Base-by-base conservation (phyloP, 2,797 vertebrate species). In the Gobionotothen gibberifrons region DNA sequence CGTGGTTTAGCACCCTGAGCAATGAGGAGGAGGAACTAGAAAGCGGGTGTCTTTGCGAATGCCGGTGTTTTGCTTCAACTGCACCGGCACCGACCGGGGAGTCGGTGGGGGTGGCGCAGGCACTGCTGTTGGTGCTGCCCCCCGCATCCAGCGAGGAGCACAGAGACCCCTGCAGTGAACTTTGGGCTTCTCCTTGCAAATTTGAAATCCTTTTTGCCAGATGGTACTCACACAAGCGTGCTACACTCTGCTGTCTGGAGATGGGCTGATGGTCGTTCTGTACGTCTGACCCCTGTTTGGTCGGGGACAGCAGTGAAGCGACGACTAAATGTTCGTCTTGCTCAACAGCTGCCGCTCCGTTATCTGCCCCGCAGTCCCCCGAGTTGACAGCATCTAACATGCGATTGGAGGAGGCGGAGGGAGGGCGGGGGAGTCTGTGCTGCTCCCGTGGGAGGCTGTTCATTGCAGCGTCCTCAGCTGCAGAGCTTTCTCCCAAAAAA, bases 121-220 rank as follows among this genome's bases (percentile, higher is more conserved):
- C 86, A 19, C 96, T 96, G 59, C 96, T 96, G 83, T 96, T 96
- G 0, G 95, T 95, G 92, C 96, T 96, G 63, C 97, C 96, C 46
- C 96, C 96, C 1, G 95, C 96, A 16, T 98, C 97, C 70, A 98
- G 92, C 0, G 97, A 98, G 17, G 97, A 98, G 86, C 97, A 96
- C 79, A 97, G 92, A 32, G 97, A 98, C 54, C 96, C 96, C 82
- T 98, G 97, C 7, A 97, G 93, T 0, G 97, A 98, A 87, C 95
- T 96, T 74, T 97, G 96, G 63, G 95, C 95, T 82, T 98, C 97
- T 2, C 95, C 96, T 78, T 98, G 97, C 84, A 98, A 84, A 15
- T 94, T 96, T 0, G 97, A 97, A 94, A 98, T 97, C 66, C 96
- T 93, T 86, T 97, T 98, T 53, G 97, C 95, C 51, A 97, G 88